Evolutionary conservation across 2,888 invertebrate genomes (phyloP).

Genomic region (Melieria picta): DNA sequence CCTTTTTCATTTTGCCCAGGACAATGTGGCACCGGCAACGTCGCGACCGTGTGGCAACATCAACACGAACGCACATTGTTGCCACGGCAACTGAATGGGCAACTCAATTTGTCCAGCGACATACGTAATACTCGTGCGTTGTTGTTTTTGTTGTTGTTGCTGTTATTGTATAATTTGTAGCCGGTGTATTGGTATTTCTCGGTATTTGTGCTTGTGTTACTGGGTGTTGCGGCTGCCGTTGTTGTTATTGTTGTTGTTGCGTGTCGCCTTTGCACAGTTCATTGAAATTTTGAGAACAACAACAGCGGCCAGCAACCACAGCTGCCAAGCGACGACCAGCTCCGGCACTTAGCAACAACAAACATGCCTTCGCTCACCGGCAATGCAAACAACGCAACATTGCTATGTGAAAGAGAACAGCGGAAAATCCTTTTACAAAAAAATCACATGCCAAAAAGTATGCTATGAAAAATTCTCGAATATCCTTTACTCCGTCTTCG

Average conservation of each 20-base stretch:
- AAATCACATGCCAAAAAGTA: conserved; percentile 43
- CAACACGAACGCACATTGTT: not conserved
- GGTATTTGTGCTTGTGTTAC: not conserved
- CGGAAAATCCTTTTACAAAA: conserved; percentile 42
- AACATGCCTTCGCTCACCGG: conserved; percentile 18
- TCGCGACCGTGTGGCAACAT: conserved; percentile 1
- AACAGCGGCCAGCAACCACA: conserved; percentile 19
- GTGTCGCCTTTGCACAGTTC: not conserved
- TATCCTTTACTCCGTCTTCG: conserved; percentile 9
- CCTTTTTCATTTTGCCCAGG: not conserved
- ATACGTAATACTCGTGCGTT: too few species aligned
- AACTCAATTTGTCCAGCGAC: not conserved
- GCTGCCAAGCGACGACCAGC: too few species aligned
- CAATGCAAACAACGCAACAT: not conserved
- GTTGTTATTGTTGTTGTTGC: conserved; percentile 1
- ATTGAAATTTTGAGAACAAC: conserved; percentile 7
- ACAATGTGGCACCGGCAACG: not conserved
- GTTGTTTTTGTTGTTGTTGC: too few species aligned
- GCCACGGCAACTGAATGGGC: not conserved
- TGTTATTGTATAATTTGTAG: too few species aligned
- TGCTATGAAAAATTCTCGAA: conserved; percentile 34
- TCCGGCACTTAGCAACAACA: conserved; percentile 4
- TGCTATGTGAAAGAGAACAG: conserved; percentile 10
- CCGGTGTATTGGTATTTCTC: not conserved
- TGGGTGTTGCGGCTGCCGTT: conserved; percentile 4